Conservation (phyloP, 2,797 vertebrate species). For the Molossus molossus region DNA sequence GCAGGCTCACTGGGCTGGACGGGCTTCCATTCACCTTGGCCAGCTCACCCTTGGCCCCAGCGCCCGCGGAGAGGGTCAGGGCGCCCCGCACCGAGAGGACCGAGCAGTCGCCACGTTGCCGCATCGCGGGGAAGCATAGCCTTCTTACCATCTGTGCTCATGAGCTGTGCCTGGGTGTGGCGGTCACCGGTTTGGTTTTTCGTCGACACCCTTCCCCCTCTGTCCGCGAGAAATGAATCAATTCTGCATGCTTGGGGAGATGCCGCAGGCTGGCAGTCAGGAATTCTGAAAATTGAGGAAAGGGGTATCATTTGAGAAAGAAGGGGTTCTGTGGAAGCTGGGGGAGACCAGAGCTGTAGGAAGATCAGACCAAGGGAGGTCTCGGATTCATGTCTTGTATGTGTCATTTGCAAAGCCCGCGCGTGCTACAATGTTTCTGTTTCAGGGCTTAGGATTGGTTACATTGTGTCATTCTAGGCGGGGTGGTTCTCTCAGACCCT, state of each 20-base stretch:
- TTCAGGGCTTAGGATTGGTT: neutral
- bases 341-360: neutral
- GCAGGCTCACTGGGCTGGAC: neutral
- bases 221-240: neutral
- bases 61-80: neutral
- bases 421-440: neutral
- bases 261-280: too few relatives aligned
- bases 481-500: neutral
- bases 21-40: neutral
- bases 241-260: too few relatives aligned
- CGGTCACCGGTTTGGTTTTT: too few relatives aligned
- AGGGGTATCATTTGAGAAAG: neutral
- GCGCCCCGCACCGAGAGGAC: neutral
- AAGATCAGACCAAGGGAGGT: neutral
- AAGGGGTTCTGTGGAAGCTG: neutral
- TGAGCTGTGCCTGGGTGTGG: neutral
- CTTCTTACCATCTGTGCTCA: neutral
- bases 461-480: neutral
- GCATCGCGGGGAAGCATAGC: rapidly evolving
- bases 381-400: neutral
- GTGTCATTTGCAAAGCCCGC: neutral
- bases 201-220: neutral
- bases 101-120: neutral
- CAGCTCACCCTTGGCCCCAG: rapidly evolving
- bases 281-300: neutral